Evolutionary conservation across 2,113 vertebrate genomes (phyloP), one percentile per base, ranked within the genome.

Genomic region (Rhodinocichla rosea): DNA sequence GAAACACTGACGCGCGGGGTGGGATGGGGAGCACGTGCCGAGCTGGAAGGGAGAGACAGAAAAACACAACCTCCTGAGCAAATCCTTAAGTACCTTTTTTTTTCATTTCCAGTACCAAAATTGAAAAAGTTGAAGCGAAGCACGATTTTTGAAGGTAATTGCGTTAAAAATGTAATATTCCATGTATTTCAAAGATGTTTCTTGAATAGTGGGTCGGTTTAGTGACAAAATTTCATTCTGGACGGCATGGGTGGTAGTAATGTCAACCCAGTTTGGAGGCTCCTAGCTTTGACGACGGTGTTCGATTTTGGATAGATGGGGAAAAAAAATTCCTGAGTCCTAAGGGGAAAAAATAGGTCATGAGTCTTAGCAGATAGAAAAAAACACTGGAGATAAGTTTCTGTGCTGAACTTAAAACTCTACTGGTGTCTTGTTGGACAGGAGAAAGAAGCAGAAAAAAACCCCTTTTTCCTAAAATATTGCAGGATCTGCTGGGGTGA

Each of bases 211-310:
- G 2, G 6, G 13, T 71, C 2, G 3, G 10, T 1, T 33, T 73
- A 7, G 13, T 15, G 5, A 4, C 9, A 5, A 1, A 35, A 11
- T 2, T 9, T 4, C 1, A 6, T 0, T 14, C 9, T 1, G 8
- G 15, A 2, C 0, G 1, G 4, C 4, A 0, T 2, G 15, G 30
- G 4, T 6, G 0, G 2, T 32, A 10, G 3, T 14, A 42, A 3
- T 15, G 0, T 14, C 35, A 33, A 5, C 3, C 49, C 3, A 2
- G 5, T 3, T 35, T 4, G 2, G 1, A 2, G 0, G 0, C 17
- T 53, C 1, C 4, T 12, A 12, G 4, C 2, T 32, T 24, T 4
- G 24, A 1, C 8, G 3, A 2, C 55, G 4, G 3, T 20, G 2
- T 17, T 44, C 1, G 0, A 0, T 9, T 65, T 37, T 3, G 4